Percentiles rank a stretch among this genome's conserved stretches.
Conservation (phyloP, 2,113 vertebrate genomes). For the Chiloscyllium plagiosum region DNA sequence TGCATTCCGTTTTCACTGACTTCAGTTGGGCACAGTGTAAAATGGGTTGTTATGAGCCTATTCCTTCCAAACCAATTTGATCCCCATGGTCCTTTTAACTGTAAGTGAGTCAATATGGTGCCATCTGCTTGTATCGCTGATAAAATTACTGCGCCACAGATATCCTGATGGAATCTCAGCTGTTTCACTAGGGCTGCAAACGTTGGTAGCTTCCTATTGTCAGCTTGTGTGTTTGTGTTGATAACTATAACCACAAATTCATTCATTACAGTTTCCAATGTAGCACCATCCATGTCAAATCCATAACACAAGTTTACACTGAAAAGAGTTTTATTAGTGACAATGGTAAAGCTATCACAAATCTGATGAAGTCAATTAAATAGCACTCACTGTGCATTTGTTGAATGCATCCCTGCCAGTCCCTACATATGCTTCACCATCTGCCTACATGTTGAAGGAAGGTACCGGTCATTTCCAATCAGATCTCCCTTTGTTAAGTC, state of each 20-base stretch:
- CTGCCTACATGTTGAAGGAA: not conserved
- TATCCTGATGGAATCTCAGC: not conserved
- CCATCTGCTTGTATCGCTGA: slow-evolving; percentile 15
- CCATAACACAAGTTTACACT: not conserved
- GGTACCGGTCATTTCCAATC: slow-evolving; percentile 17
- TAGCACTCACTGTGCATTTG: slow-evolving; percentile 16
- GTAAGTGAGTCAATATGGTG: slow-evolving; percentile 1
- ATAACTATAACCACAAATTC: not conserved
- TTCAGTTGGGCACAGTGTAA: not conserved
- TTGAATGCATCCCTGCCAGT: not conserved
- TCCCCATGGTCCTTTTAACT: not conserved
- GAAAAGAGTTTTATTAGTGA: not conserved
- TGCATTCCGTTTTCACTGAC: not conserved
- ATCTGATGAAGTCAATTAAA: not conserved
- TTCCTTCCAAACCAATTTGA: not conserved
- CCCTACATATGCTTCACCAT: slow-evolving; percentile 21
- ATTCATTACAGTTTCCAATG: not conserved
- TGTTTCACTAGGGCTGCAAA: not conserved
- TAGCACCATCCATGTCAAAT: not conserved
- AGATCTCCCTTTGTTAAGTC: not conserved
- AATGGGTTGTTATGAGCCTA: not conserved
- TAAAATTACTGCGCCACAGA: not conserved
- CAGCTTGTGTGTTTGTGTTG: not conserved
- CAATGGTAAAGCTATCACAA: not conserved
- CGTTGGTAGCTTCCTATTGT: not conserved